Base-by-base conservation (phyloP, 2,113 vertebrate species). In the Callaeas wilsoni region DNA sequence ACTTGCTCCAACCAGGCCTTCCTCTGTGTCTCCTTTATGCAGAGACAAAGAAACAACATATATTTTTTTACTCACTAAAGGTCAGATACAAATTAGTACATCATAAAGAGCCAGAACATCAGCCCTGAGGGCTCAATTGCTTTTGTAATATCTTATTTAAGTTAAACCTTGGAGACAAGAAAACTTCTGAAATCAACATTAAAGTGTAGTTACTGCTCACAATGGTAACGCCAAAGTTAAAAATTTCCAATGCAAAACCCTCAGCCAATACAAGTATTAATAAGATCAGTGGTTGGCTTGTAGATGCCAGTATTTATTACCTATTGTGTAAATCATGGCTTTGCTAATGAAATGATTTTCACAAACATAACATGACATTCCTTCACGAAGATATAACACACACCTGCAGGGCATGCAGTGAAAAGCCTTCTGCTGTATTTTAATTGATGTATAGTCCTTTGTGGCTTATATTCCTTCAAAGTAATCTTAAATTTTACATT, bases 351-450 rank as follows among this genome's bases (percentile, higher is more conserved):
- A 90, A 78, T 67, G 39, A 70, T 92, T 80, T 78, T 37, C 93
- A 69, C 59, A 91, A 96, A 95, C 4, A 3, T 35, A 96, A 94
- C 90, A 81, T 39, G 88, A 89, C 56, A 83, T 74, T 65, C 68
- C 52, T 50, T 79, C 89, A 12, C 46, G 23, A 17, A 78, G 81
- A 73, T 75, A 37, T 5, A 71, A 93, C 53, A 56, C 37, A 26
- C 32, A 94, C 75, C 94, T 97, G 89, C 84, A 75, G 90, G 91
- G 84, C 92, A 93, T 47, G 33, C 39, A 30, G 10, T 60, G 81
- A 91, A 91, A 59, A 93, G 89, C 62, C 41, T 93, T 89, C 84
- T 83, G 62, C 69, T 73, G 56, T 23, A 18, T 74, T 95, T 94
- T 44, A 87, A 89, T 47, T 94, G 87, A 94, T 35, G 65, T 37